Base-by-base conservation (phyloP, 2,888 invertebrate species). In the Dryadula phaetusa region DNA sequence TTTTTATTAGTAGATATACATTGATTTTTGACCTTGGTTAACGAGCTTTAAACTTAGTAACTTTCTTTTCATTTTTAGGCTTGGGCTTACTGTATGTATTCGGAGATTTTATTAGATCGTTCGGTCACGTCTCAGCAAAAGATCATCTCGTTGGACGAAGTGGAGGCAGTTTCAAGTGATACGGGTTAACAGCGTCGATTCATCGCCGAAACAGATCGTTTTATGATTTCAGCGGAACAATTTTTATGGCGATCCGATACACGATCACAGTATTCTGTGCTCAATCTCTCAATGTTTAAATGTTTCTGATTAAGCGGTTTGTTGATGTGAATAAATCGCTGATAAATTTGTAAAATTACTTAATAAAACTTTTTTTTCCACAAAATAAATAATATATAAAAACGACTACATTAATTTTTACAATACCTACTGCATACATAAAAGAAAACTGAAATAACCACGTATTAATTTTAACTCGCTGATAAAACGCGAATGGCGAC, bases 51-150 rank as follows among this genome's bases (percentile, higher is more conserved):
- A 20, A 7, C 6, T 18, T 16, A 37, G 18, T 20, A 14, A 53
- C 46, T 25, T n/a, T 46, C 18, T 14, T 49, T 37, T 46, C 34
- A 86, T 85, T 86, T 87, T 88, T 83, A 83, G 85, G 79, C 78
- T 75, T 76, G 75, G 79, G 80, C 78, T 77, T 77, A 79, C 76
- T 76, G 79, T 77, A 67, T 77, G 77, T 76, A 74, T 79, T 86
- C 76, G 79, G 81, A 82, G 86, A 86, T 88, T 90, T 89, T 90
- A 90, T 88, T 85, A 83, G 82, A 78, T 77, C 81, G 78, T 81
- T 85, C 83, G 85, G 87, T 89, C 90, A 90, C 90, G 89, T 89
- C 82, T 77, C 79, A 74, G 79, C 79, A 77, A 84, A 85, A 87
- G 84, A 88, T 86, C 87, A 86, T 80, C 82, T 83, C 72, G 77